phyloP scores from a whole-genome alignment of 64 coral and sea anemone genomes.

The Pachyseris speciosa region DNA sequence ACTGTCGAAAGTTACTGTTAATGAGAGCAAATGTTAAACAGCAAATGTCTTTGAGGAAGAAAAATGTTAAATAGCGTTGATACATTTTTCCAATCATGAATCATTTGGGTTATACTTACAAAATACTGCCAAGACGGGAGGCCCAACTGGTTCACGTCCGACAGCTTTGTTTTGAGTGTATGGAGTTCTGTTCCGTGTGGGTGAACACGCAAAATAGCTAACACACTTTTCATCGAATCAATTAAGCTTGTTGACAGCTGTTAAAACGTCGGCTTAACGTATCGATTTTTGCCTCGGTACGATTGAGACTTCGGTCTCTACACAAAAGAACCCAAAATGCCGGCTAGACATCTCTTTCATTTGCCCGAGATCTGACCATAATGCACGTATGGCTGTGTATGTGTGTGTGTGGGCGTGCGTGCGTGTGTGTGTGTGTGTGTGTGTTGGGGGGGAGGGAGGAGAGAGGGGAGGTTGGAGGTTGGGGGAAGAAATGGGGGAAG shows the following conservation, averaged over 20 bases:
- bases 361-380: no score
- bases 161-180: not conserved
- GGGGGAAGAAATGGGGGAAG: no score
- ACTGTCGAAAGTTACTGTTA: not conserved
- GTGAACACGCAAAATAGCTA: not conserved
- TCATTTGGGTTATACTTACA: not conserved
- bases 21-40: not conserved
- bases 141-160: not conserved
- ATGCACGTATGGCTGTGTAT: no score
- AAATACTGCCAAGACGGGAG: not conserved
- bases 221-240: not conserved
- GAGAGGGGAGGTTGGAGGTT: no score
- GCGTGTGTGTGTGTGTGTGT: no score
- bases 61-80: not conserved
- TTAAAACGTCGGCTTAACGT: not conserved
- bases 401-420: no score
- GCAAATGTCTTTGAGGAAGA: not conserved
- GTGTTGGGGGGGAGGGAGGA: no score
- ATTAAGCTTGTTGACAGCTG: slow-evolving; percentile 13
- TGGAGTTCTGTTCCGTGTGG: not conserved
- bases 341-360: no score
- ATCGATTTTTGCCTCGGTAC: not conserved
- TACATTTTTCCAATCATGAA: not conserved
- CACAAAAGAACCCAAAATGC: not conserved
- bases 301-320: not conserved